Conservation (phyloP, 2,888 invertebrate genomes). For the Sicus ferrugineus region DNA sequence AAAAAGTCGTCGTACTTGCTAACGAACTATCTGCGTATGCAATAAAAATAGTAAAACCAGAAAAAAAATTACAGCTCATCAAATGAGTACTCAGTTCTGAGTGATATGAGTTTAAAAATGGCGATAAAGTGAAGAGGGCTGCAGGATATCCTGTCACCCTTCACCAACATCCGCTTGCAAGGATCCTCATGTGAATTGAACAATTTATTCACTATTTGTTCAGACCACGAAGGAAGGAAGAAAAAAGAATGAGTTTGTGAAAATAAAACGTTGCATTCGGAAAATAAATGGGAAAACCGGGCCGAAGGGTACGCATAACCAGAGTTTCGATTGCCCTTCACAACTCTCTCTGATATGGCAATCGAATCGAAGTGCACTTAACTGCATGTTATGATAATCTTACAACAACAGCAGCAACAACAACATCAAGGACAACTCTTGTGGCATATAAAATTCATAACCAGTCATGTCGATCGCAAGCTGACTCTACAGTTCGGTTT, state of each 20-base stretch:
- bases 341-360: not conserved
- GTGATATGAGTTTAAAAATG: too few relatives aligned
- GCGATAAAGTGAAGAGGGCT: not conserved
- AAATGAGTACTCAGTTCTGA: not conserved
- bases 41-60: not conserved
- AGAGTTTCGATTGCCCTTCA: not conserved
- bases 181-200: conserved; percentile 12
- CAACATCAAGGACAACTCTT: not conserved
- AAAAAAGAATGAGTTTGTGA: not conserved
- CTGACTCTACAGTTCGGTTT: too few relatives aligned
- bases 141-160: not conserved
- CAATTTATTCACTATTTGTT: conserved; percentile 27
- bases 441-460: not conserved
- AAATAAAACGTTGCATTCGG: not conserved
- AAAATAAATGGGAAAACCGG: not conserved
- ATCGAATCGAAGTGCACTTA: not conserved
- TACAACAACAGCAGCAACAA: not conserved
- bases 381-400: not conserved
- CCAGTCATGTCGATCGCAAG: too few relatives aligned
- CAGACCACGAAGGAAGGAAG: not conserved
- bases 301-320: not conserved
- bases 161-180: not conserved
- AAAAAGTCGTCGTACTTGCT: not conserved
- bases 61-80: conserved; percentile 1
- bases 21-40: not conserved